A percentile compares a stretch with the other conserved stretches of the same genome.
phyloP scores from a whole-genome alignment of 1,140 invertebrate species.

The Zaprionus camerounensis region DNA sequence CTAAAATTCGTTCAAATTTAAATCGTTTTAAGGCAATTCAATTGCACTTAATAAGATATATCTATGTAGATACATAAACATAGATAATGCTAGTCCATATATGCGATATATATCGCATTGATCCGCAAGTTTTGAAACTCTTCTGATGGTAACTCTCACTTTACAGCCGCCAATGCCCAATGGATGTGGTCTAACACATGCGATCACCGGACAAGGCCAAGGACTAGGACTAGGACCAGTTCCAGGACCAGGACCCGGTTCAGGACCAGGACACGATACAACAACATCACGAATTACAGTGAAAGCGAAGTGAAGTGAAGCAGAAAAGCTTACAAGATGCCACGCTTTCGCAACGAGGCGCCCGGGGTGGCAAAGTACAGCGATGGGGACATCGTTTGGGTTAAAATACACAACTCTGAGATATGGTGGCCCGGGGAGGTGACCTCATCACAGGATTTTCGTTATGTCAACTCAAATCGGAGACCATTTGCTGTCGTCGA shows the following conservation, averaged over 20 bases:
- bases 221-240: constrained; percentile 31
- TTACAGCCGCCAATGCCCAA: constrained; percentile 23
- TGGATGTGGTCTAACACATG: constrained; percentile 17
- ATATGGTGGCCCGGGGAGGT: constrained; percentile 93
- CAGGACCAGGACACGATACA: neutral
- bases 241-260: constrained; percentile 9
- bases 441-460: constrained; percentile 84
- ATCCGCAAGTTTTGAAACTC: neutral
- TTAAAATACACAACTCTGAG: constrained; percentile 88
- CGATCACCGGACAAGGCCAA: constrained; percentile 24
- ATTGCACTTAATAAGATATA: neutral
- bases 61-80: neutral
- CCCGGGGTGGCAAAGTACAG: constrained; percentile 84
- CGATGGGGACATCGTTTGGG: constrained; percentile 92
- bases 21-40: neutral
- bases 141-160: neutral
- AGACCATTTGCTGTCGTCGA: constrained; percentile 91
- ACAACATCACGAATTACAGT: neutral
- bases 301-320: neutral
- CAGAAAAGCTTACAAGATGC: constrained; percentile 26
- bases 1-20: neutral
- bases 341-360: constrained; percentile 58
- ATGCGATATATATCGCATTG: neutral
- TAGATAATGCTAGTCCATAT: neutral
- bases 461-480: constrained; percentile 86